Evolutionary conservation across 2,888 invertebrate species (phyloP).

Genomic region (Tipula lateralis): DNA sequence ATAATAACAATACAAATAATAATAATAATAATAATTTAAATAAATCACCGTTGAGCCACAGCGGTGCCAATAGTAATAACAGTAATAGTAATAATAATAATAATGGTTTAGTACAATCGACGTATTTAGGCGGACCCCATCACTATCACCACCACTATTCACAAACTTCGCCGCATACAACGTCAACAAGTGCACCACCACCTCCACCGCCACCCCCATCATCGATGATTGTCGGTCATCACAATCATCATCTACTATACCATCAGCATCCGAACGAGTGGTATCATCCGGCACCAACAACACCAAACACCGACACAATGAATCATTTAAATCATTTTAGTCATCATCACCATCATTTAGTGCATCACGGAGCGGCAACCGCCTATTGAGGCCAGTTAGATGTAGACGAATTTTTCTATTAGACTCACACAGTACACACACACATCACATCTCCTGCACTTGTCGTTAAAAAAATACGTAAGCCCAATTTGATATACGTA

Average conservation of each 20-base stretch:
- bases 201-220: constrained; percentile 45
- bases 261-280: constrained; percentile 47
- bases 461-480: background rate
- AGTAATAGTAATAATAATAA: background rate
- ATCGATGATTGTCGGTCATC: constrained; percentile 44
- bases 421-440: background rate
- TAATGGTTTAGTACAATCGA: constrained; percentile 34
- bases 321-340: constrained; percentile 52
- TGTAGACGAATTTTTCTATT: constrained; percentile 34
- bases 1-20: background rate
- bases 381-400: constrained; percentile 62
- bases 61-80: constrained; percentile 20
- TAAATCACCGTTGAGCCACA: constrained; percentile 27
- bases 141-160: constrained; percentile 40
- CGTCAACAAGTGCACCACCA: constrained; percentile 47
- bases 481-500: constrained; percentile 25
- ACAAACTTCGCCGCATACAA: constrained; percentile 33
- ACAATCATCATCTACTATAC: constrained; percentile 48
- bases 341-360: constrained; percentile 60
- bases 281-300: constrained; percentile 45
- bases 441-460: too few species aligned
- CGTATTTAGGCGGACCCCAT: constrained; percentile 37
- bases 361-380: constrained; percentile 67
- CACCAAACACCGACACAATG: constrained; percentile 48
- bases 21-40: constrained; percentile 29